A percentile compares a stretch with the other conserved stretches of the same genome.
These are phyloP conservation scores for Echinarachnius parma DNA, from an alignment of 53 echinoderm and acorn worm genomes.

Conservation along the genomic window DNA sequence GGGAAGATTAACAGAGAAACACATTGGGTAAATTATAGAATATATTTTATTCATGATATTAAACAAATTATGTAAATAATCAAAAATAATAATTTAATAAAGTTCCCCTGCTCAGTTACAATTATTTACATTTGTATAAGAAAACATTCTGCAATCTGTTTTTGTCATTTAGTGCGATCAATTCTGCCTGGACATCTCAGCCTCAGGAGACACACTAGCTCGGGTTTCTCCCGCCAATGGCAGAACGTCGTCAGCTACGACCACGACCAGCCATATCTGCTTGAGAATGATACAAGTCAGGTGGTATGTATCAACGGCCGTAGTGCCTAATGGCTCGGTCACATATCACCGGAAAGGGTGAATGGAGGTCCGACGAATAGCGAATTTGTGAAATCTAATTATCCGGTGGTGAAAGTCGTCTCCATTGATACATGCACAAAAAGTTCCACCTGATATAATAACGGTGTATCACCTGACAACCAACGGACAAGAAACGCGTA, in stretches of 20 bases:
- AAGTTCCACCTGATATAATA: too few relatives aligned
- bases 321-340: too few relatives aligned
- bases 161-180: conserved; percentile 17
- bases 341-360: too few relatives aligned
- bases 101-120: too few relatives aligned
- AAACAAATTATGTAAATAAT: background rate
- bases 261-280: background rate
- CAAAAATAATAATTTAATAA: too few relatives aligned
- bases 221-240: conserved; percentile 14
- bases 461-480: too few relatives aligned
- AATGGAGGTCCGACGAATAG: too few relatives aligned
- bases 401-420: too few relatives aligned
- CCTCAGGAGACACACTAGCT: background rate
- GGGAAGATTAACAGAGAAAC: background rate
- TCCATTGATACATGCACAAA: too few relatives aligned
- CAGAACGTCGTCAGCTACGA: conserved; percentile 18
- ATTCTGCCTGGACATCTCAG: conserved; percentile 5
- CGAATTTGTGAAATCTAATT: too few relatives aligned
- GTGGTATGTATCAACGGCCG: background rate
- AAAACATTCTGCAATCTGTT: background rate
- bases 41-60: too few relatives aligned
- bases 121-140: background rate
- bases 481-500: too few relatives aligned
- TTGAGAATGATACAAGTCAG: conserved; percentile 15
- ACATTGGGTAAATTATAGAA: conserved; percentile 6